Conservation (phyloP, 2,888 invertebrate genomes). For the Lagria hirta region DNA sequence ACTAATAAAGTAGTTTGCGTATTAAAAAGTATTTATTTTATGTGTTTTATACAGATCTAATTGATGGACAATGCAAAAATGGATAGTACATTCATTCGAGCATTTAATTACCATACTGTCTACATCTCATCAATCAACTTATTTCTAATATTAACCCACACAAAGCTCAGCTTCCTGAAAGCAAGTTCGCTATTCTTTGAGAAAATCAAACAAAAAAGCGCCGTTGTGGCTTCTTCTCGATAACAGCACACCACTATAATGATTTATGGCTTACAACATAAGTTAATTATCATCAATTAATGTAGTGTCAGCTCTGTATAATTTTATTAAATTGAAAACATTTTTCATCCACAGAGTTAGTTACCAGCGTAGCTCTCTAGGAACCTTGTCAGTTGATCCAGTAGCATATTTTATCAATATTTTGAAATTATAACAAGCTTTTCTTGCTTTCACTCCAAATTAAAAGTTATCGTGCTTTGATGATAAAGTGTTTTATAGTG, state of each 20-base stretch:
- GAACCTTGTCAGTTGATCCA: too few relatives aligned
- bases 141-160: constrained; percentile 20
- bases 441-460: too few relatives aligned
- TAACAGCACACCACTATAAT: constrained; percentile 12
- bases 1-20: not conserved
- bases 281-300: constrained; percentile 22
- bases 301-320: constrained; percentile 2
- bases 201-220: constrained; percentile 18
- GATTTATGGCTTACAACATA: constrained; percentile 17
- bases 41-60: constrained; percentile 4
- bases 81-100: constrained; percentile 17
- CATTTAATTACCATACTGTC: constrained; percentile 21
- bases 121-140: constrained; percentile 25
- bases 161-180: constrained; percentile 16
- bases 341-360: too few relatives aligned
- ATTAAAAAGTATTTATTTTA: not conserved
- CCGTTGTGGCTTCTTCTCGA: constrained; percentile 16
- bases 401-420: too few relatives aligned
- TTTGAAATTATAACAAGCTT: too few relatives aligned
- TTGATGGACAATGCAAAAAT: too few relatives aligned
- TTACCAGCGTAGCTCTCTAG: too few relatives aligned
- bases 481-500: too few relatives aligned
- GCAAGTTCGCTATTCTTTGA: constrained; percentile 13
- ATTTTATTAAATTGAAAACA: too few relatives aligned
- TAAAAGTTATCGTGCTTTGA: too few relatives aligned